These are phyloP conservation scores for Heterodera schachtii DNA, from an alignment of 1,140 invertebrate species.

Conservation along the genomic window DNA sequence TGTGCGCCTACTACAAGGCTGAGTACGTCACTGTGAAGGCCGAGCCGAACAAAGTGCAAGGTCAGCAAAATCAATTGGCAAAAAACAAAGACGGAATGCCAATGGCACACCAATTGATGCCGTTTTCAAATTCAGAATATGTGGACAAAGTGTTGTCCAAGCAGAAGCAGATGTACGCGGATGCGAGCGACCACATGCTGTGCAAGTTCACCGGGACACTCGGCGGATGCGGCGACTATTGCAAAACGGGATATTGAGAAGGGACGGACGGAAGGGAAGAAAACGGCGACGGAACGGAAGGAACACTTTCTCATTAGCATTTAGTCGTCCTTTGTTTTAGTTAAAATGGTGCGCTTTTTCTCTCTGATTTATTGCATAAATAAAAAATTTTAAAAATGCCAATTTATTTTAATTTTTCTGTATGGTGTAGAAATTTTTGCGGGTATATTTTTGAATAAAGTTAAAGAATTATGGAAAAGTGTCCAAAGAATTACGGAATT, in stretches of 20 bases:
- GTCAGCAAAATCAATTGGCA: not conserved
- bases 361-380: not conserved
- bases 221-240: not conserved
- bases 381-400: not conserved
- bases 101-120: not conserved
- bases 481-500: no score
- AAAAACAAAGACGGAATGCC: not conserved
- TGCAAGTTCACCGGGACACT: constrained; percentile 2
- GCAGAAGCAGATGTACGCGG: not conserved
- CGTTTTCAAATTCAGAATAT: not conserved
- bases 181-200: not conserved
- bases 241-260: not conserved
- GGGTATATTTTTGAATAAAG: no score
- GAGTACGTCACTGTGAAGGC: not conserved
- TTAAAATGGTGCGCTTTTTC: not conserved
- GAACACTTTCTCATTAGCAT: not conserved
- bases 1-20: not conserved
- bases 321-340: not conserved
- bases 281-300: not conserved
- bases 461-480: no score
- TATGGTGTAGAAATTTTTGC: no score
- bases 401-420: no score
- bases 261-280: not conserved
- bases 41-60: not conserved
- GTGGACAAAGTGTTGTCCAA: not conserved